These are phyloP conservation scores for Sceloporus undulatus DNA, from an alignment of 2,113 vertebrate genomes.

Conservation along the genomic window DNA sequence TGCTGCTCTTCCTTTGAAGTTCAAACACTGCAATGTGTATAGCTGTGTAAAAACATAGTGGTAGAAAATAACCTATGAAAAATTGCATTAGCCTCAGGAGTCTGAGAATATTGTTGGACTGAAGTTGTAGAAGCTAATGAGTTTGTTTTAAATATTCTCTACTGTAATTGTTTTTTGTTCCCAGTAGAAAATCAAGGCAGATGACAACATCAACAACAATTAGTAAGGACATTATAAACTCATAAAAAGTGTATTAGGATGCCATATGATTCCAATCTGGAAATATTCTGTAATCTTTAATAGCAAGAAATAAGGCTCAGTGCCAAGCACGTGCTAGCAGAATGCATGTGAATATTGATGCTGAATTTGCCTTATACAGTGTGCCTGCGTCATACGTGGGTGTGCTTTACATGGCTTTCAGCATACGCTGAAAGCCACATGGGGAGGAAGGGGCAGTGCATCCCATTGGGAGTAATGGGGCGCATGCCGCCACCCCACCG, in stretches of 20 bases:
- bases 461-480: too few relatives aligned
- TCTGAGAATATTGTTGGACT: background rate
- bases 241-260: background rate
- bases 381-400: too few relatives aligned
- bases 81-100: background rate
- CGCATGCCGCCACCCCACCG: too few relatives aligned
- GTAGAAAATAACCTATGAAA: slow-evolving; percentile 1
- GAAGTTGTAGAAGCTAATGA: slow-evolving; percentile 1
- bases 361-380: background rate
- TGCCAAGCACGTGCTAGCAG: background rate
- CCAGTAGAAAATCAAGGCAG: background rate
- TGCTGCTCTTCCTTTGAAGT: background rate
- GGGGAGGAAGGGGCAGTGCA: too few relatives aligned
- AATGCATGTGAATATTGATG: background rate
- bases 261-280: too few relatives aligned
- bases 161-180: background rate
- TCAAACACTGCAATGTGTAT: background rate
- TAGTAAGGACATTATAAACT: background rate
- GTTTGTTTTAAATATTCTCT: background rate
- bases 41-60: background rate
- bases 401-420: too few relatives aligned
- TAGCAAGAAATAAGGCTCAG: background rate
- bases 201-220: background rate
- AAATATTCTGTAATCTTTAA: background rate
- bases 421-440: too few relatives aligned